Percentiles rank a stretch among this genome's conserved stretches.
phyloP scores from a whole-genome alignment of 2,113 vertebrate species.

The Loxodonta africana region DNA sequence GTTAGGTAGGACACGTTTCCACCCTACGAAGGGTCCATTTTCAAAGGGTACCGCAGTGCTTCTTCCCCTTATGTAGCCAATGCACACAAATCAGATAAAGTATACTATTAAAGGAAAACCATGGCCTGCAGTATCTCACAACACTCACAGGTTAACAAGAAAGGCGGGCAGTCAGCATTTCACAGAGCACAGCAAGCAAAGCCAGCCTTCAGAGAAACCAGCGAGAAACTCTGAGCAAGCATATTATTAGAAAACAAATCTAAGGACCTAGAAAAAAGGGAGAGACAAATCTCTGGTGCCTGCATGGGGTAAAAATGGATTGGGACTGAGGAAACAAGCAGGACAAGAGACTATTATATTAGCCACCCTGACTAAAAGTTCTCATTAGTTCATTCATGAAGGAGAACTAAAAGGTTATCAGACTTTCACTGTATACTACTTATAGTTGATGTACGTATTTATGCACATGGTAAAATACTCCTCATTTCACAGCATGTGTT shows the following conservation, averaged over 20 bases:
- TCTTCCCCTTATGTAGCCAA: background rate
- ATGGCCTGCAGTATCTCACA: background rate
- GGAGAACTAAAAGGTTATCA: background rate
- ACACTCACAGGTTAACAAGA: background rate
- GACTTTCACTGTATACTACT: background rate
- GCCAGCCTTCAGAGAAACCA: background rate
- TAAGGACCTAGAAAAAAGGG: background rate
- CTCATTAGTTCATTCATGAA: background rate
- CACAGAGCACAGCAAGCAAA: background rate
- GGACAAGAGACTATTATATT: background rate
- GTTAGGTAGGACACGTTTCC: background rate
- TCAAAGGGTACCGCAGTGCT: background rate
- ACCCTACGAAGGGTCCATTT: background rate
- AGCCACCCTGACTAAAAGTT: background rate
- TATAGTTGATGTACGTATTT: background rate
- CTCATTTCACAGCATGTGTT: background rate
- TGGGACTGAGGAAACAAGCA: background rate
- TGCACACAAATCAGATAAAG: background rate
- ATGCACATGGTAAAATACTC: background rate
- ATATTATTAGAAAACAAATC: background rate
- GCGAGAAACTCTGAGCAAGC: background rate
- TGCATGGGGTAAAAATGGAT: background rate
- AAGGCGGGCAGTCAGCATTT: background rate
- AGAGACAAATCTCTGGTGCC: background rate
- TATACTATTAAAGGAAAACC: background rate